These are phyloP conservation scores for Paratrypauchen microcephalus DNA, from an alignment of 2,797 vertebrate genomes.

Conservation along the genomic window DNA sequence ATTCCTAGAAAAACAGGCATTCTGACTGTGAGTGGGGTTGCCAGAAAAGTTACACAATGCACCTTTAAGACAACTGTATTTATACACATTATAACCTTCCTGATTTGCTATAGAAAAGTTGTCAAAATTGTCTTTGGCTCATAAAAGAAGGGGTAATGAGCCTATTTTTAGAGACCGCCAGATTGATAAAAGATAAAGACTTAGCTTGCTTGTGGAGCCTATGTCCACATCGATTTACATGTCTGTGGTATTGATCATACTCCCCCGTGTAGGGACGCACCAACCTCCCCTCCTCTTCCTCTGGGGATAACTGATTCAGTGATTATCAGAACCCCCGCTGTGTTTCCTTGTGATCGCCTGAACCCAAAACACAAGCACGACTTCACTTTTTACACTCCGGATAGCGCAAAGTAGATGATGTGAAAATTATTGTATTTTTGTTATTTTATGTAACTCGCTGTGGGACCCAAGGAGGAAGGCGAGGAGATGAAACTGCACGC, in stretches of 20 bases:
- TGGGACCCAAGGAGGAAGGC: slow-evolving; percentile 24
- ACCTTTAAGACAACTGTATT: too few species aligned
- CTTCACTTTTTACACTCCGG: slow-evolving; percentile 29
- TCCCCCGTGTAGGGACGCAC: slow-evolving; percentile 59
- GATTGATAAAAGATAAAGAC: slow-evolving; percentile 55
- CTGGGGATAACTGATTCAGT: slow-evolving; percentile 69
- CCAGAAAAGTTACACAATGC: too few species aligned
- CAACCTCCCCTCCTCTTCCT: slow-evolving; percentile 14
- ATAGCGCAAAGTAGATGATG: slow-evolving; percentile 40
- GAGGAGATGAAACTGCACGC: slow-evolving; percentile 37
- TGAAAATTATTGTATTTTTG: slow-evolving; percentile 46
- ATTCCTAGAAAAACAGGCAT: too few species aligned
- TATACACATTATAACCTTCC: too few species aligned
- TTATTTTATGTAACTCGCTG: slow-evolving; percentile 46
- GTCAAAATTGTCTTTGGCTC: slow-evolving; percentile 45
- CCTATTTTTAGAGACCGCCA: slow-evolving; percentile 38
- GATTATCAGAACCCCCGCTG: slow-evolving; percentile 66
- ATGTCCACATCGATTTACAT: slow-evolving; percentile 72
- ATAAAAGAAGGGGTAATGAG: slow-evolving; percentile 42
- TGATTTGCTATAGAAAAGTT: slow-evolving; percentile 2
- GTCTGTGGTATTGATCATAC: slow-evolving; percentile 73
- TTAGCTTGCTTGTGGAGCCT: slow-evolving; percentile 52
- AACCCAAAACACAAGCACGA: slow-evolving; percentile 12
- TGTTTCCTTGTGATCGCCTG: slow-evolving; percentile 19
- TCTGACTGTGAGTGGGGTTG: too few species aligned